A percentile compares a stretch with the other conserved stretches of the same genome.
Conservation (phyloP, 2,888 invertebrate genomes). For the Pherbina coryleti region DNA sequence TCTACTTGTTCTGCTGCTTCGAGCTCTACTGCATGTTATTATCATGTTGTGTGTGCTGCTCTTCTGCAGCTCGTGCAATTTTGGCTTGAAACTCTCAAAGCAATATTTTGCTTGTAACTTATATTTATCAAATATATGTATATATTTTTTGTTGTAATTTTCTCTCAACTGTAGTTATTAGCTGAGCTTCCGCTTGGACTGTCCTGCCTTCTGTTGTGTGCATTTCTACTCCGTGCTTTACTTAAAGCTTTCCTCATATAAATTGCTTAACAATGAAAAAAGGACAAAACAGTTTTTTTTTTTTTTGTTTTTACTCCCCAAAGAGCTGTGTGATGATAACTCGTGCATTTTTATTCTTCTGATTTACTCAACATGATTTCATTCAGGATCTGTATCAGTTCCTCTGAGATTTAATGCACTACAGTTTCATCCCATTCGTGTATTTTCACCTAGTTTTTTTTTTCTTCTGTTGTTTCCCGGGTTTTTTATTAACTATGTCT, state of each 20-base stretch:
- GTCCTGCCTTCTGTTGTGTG: background rate
- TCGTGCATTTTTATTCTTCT: background rate
- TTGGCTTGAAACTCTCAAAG: background rate
- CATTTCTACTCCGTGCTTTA: background rate
- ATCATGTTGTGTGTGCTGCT: background rate
- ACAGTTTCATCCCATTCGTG: background rate
- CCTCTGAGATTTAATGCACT: background rate
- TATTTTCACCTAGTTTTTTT: background rate
- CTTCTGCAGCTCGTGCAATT: background rate
- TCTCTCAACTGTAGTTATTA: background rate
- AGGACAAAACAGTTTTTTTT: background rate
- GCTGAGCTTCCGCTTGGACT: background rate
- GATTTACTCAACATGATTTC: too few relatives aligned
- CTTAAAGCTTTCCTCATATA: too few relatives aligned
- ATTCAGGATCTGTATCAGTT: too few relatives aligned
- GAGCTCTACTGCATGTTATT: background rate
- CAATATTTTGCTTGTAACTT: background rate
- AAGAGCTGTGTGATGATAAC: background rate
- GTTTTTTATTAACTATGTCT: background rate
- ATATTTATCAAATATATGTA: background rate
- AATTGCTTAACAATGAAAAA: background rate
- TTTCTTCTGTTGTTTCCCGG: background rate
- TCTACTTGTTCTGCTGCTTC: background rate
- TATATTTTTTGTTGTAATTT: background rate
- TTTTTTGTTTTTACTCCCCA: too few relatives aligned